A percentile compares a stretch with the other conserved stretches of the same genome.
phyloP scores from a whole-genome alignment of 2,113 vertebrate genomes.

The Indicator maculatus region DNA sequence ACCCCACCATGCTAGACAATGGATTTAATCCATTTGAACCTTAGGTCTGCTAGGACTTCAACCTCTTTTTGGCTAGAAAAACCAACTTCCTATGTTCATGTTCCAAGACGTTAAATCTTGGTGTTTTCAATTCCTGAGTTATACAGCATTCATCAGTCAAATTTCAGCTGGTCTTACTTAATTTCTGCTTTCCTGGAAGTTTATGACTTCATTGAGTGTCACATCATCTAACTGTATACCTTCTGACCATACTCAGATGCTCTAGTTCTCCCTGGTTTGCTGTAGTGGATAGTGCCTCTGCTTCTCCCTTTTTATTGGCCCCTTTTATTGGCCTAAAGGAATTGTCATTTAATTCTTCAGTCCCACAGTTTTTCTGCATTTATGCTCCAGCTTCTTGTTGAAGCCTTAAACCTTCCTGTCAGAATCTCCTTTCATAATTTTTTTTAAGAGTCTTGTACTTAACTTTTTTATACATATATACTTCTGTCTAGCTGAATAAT shows the following conservation, averaged over 20 bases:
- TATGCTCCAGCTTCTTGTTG: neutral
- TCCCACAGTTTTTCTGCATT: neutral
- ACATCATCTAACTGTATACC: neutral
- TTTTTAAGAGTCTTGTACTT: neutral
- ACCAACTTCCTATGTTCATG: neutral
- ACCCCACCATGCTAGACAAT: neutral
- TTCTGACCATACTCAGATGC: neutral
- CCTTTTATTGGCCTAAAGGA: neutral
- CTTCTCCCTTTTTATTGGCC: neutral
- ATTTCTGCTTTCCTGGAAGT: neutral
- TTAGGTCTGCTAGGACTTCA: neutral
- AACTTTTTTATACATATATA: neutral
- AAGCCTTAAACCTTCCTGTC: neutral
- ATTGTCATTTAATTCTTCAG: neutral
- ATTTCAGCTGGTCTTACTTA: neutral
- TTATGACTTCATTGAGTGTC: neutral
- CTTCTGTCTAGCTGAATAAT: neutral
- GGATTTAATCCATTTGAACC: neutral
- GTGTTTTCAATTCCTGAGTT: neutral
- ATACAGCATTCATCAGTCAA: neutral
- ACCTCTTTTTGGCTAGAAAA: constrained; percentile 2
- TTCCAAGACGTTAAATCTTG: neutral
- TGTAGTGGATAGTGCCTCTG: neutral
- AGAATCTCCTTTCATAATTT: neutral
- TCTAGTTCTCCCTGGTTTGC: neutral